phyloP scores from a whole-genome alignment of 2,888 invertebrate species.

The Euplexia lucipara region DNA sequence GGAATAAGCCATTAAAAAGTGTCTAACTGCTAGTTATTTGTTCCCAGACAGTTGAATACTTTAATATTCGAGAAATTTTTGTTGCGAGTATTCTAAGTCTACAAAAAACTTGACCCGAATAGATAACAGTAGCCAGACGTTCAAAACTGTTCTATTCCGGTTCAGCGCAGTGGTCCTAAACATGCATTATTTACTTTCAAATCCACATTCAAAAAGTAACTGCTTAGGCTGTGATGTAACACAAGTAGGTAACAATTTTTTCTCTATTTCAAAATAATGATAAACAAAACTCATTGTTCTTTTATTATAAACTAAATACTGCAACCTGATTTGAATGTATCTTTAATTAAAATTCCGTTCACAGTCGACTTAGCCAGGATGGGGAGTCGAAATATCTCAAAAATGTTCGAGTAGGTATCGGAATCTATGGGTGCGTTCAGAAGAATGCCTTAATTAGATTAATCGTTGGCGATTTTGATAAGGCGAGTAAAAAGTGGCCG shows the following conservation, averaged over 20 bases:
- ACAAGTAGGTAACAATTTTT: neutral
- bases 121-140: neutral
- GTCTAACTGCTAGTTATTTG: too few species aligned
- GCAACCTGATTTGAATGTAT: constrained; percentile 61
- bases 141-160: neutral
- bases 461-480: constrained; percentile 85
- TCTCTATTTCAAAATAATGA: neutral
- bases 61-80: neutral
- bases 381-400: constrained; percentile 75
- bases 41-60: too few species aligned
- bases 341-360: constrained; percentile 87
- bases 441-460: constrained; percentile 89
- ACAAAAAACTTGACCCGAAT: neutral
- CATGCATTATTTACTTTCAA: constrained; percentile 38
- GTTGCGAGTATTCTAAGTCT: neutral
- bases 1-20: too few species aligned
- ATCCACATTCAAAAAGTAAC: constrained; percentile 3
- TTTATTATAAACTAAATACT: constrained; percentile 56
- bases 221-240: constrained; percentile 21
- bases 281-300: constrained; percentile 21
- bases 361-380: constrained; percentile 75
- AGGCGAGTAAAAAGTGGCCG: constrained; percentile 80
- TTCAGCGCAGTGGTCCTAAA: constrained; percentile 6
- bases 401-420: constrained; percentile 82
- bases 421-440: constrained; percentile 80